phyloP scores from a whole-genome alignment of 2,113 vertebrate species.

The Rhabdornis inornatus region DNA sequence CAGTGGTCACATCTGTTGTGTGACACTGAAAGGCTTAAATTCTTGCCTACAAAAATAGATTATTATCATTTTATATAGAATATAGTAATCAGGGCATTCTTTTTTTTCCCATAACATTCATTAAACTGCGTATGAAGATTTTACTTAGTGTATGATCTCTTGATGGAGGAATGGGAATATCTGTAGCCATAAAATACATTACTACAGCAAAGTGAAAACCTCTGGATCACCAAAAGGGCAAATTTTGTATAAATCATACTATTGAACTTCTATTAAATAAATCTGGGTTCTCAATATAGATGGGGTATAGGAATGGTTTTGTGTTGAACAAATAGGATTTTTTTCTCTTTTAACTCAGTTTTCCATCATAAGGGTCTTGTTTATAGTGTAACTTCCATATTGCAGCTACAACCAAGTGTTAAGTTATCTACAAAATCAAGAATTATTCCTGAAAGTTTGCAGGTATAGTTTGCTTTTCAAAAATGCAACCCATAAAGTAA shows the following conservation, averaged over 20 bases:
- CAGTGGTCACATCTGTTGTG: background rate
- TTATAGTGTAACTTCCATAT: background rate
- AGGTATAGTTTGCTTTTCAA: background rate
- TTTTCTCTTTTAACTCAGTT: background rate
- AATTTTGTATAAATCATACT: background rate
- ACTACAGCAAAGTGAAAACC: background rate
- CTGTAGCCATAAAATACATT: background rate
- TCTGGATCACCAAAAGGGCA: background rate
- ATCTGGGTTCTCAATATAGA: background rate
- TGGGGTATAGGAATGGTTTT: background rate
- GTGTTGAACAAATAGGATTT: background rate
- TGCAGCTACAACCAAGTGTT: background rate
- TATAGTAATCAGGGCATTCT: background rate
- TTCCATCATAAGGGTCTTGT: background rate
- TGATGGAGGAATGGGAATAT: background rate
- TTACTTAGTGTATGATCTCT: background rate
- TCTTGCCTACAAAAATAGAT: background rate
- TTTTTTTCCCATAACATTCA: background rate
- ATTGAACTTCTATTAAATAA: background rate
- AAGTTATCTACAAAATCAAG: background rate
- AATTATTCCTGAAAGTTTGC: background rate
- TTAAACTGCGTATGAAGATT: background rate
- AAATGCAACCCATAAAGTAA: background rate
- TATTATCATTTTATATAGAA: background rate
- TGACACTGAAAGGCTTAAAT: background rate